Percentiles rank a stretch among this genome's conserved stretches.
phyloP scores from a whole-genome alignment of 92 coral and sea anemone genomes.

The Blastomussa wellsi region DNA sequence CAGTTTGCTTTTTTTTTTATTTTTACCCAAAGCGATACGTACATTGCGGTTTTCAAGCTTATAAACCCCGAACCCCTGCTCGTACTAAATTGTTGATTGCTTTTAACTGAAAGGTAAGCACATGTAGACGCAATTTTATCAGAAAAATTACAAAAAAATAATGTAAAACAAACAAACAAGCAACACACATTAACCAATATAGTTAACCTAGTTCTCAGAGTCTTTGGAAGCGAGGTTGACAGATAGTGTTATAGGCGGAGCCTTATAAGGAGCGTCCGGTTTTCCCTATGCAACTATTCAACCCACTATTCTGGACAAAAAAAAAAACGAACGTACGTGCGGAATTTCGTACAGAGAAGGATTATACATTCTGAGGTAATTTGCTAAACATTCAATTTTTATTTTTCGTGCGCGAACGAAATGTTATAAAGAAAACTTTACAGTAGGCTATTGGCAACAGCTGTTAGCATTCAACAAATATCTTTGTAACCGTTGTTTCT shows the following conservation, averaged over 20 bases:
- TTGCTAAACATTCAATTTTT: neutral
- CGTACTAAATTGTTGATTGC: neutral
- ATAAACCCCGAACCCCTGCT: neutral
- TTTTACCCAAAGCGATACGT: no score
- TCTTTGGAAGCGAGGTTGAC: no score
- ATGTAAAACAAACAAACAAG: no score
- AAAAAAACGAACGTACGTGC: neutral
- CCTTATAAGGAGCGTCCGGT: neutral
- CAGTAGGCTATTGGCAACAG: neutral
- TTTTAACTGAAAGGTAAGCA: neutral
- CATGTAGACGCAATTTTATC: no score
- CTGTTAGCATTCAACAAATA: neutral
- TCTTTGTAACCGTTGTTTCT: no score
- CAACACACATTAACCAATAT: no score
- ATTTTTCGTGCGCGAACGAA: neutral
- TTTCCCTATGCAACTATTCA: neutral
- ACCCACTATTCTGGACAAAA: no score
- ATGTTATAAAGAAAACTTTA: no score
- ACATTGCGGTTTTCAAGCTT: no score
- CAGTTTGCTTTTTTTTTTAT: no score
- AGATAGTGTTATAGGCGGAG: neutral
- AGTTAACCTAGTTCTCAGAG: no score
- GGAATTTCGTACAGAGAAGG: neutral
- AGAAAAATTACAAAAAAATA: no score
- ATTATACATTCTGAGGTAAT: neutral